These are phyloP conservation scores for Argyresthia goedartella DNA, from an alignment of 2,888 invertebrate species.

Conservation along the genomic window DNA sequence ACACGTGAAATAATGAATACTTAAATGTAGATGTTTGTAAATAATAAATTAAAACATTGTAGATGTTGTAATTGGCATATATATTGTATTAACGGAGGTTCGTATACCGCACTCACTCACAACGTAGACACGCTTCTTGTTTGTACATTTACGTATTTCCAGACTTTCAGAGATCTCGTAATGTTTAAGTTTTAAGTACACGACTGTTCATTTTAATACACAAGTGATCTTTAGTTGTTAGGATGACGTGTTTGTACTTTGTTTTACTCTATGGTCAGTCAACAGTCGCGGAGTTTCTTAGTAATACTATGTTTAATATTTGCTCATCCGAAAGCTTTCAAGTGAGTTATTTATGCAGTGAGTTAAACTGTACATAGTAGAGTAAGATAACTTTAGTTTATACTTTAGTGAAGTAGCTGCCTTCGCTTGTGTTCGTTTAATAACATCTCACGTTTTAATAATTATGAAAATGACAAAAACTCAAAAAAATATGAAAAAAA, in stretches of 20 bases:
- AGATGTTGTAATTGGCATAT: not conserved
- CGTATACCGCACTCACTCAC: not conserved
- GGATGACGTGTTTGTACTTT: slow-evolving; percentile 27
- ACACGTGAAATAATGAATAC: slow-evolving; percentile 6
- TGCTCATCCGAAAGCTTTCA: slow-evolving; percentile 29
- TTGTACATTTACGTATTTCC: slow-evolving; percentile 60
- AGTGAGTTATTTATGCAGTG: slow-evolving; percentile 14
- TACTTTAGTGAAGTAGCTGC: not conserved
- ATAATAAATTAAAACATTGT: slow-evolving; percentile 19
- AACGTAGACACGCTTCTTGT: slow-evolving; percentile 24
- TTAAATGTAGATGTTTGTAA: slow-evolving; percentile 28
- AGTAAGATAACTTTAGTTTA: not conserved
- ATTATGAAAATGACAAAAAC: slow-evolving; percentile 26
- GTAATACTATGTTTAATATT: slow-evolving; percentile 16
- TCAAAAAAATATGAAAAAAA: slow-evolving; percentile 33
- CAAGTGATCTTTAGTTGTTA: slow-evolving; percentile 51
- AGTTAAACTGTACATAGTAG: slow-evolving; percentile 13
- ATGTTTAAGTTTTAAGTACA: slow-evolving; percentile 62
- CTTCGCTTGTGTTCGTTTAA: slow-evolving; percentile 3
- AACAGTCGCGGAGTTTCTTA: slow-evolving; percentile 26
- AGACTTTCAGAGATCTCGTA: slow-evolving; percentile 72
- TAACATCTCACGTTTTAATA: slow-evolving; percentile 1
- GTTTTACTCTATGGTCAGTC: slow-evolving; percentile 30
- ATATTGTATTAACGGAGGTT: slow-evolving; percentile 16
- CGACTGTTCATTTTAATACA: slow-evolving; percentile 51